Conservation (phyloP, 92 coral and sea anemone species). For the Porites lobata region DNA sequence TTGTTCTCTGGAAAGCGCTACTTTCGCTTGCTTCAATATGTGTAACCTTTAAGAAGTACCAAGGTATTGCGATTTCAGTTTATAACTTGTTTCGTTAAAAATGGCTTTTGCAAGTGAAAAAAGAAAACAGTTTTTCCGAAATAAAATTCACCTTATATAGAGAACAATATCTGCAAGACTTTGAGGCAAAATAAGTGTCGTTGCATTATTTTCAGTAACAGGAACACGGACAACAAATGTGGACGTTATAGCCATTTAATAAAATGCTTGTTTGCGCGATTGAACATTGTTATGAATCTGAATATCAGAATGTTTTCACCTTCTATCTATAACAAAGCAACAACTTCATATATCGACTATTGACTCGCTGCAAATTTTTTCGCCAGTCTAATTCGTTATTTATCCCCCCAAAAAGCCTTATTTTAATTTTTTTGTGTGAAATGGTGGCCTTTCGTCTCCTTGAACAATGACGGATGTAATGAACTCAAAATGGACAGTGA, state of each 20-base stretch:
- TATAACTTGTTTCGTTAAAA: background rate
- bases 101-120: background rate
- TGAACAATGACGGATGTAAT: background rate
- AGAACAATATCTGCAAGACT: too few species aligned
- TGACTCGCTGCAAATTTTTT: background rate
- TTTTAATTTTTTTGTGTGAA: background rate
- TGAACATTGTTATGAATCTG: background rate
- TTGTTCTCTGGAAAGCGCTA: background rate
- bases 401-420: background rate
- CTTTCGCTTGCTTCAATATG: background rate
- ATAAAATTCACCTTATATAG: background rate
- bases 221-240: background rate
- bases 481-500: constrained; percentile 23
- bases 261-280: constrained; percentile 11
- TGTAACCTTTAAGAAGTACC: background rate
- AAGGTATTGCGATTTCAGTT: background rate
- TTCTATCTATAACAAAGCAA: constrained; percentile 3
- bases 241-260: background rate
- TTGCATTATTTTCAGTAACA: background rate
- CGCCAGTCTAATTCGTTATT: background rate
- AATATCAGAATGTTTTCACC: constrained; percentile 7
- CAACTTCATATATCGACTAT: background rate
- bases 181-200: too few species aligned
- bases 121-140: background rate
- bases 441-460: background rate